Conservation (phyloP, 2,888 invertebrate species). For the Ormia ochracea region DNA sequence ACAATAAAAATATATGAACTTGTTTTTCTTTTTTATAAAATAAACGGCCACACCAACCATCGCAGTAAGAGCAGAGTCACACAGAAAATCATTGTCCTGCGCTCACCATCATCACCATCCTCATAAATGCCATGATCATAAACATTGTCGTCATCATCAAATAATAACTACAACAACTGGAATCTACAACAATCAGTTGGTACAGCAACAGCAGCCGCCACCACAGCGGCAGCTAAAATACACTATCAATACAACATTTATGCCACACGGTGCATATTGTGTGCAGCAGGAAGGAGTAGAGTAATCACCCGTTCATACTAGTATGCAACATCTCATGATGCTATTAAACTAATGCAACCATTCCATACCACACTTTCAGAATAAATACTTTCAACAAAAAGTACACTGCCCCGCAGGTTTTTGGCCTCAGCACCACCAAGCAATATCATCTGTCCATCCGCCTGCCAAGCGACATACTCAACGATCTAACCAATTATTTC, state of each 20-base stretch:
- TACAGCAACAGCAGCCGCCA: not conserved
- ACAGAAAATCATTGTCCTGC: slow-evolving; percentile 30
- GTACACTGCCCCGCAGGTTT: not conserved
- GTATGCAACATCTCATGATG: slow-evolving; percentile 22
- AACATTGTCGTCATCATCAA: slow-evolving; percentile 41
- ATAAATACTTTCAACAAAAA: not conserved
- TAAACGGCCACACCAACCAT: not conserved
- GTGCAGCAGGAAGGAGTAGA: not conserved
- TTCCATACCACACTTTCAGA: slow-evolving; percentile 4
- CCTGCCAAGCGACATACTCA: too few species aligned
- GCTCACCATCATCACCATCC: slow-evolving; percentile 1
- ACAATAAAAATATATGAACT: slow-evolving; percentile 33
- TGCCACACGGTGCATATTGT: not conserved
- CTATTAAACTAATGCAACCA: slow-evolving; percentile 25
- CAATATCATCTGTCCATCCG: too few species aligned
- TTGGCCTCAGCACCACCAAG: too few species aligned
- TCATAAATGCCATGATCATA: slow-evolving; percentile 35
- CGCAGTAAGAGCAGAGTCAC: not conserved
- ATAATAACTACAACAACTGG: slow-evolving; percentile 24
- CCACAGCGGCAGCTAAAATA: not conserved
- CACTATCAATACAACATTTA: slow-evolving; percentile 4
- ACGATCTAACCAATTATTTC: not conserved
- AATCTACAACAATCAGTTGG: not conserved
- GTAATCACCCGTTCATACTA: not conserved
- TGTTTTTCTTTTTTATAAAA: slow-evolving; percentile 36